Evolutionary conservation across 1,140 invertebrate species (phyloP).

Genomic region (Ostrea denselamellosa): DNA sequence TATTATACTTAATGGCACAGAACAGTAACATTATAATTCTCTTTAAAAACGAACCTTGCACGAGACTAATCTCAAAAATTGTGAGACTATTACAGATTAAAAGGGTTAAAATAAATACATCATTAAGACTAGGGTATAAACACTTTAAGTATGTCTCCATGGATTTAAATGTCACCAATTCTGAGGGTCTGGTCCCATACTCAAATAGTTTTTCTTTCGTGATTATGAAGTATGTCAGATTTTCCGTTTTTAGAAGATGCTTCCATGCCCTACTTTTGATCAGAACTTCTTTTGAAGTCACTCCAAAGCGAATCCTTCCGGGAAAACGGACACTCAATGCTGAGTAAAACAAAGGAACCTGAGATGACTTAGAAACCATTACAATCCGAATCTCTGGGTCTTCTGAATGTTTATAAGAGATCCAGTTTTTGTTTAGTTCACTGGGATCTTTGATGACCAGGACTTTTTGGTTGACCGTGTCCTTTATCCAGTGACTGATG

Average conservation of each 20-base stretch:
- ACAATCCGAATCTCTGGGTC: conserved; percentile 78
- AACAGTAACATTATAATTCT: conserved; percentile 75
- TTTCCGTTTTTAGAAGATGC: conserved; percentile 44
- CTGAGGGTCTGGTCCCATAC: conserved; percentile 78
- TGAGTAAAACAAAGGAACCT: conserved; percentile 80
- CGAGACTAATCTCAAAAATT: conserved; percentile 79
- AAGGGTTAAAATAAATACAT: conserved; percentile 80
- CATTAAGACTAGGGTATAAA: conserved; percentile 81
- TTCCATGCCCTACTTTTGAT: conserved; percentile 64
- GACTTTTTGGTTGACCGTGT: conserved; percentile 79
- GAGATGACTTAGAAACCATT: conserved; percentile 77
- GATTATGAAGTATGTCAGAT: conserved; percentile 75
- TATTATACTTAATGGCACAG: conserved; percentile 79
- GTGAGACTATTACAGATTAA: conserved; percentile 79
- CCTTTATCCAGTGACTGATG: conserved; percentile 80
- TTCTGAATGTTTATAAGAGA: conserved; percentile 62
- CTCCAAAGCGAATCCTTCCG: conserved; percentile 80
- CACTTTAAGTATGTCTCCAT: conserved; percentile 80
- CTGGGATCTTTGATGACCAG: conserved; percentile 70
- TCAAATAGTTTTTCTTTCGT: conserved; percentile 78
- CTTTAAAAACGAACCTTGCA: conserved; percentile 72
- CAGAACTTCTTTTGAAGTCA: conserved; percentile 71
- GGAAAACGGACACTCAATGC: conserved; percentile 82
- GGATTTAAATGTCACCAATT: conserved; percentile 78
- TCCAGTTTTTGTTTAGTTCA: conserved; percentile 73